Base-by-base conservation (phyloP, 2,797 vertebrate species). In the Takifugu ocellatus region DNA sequence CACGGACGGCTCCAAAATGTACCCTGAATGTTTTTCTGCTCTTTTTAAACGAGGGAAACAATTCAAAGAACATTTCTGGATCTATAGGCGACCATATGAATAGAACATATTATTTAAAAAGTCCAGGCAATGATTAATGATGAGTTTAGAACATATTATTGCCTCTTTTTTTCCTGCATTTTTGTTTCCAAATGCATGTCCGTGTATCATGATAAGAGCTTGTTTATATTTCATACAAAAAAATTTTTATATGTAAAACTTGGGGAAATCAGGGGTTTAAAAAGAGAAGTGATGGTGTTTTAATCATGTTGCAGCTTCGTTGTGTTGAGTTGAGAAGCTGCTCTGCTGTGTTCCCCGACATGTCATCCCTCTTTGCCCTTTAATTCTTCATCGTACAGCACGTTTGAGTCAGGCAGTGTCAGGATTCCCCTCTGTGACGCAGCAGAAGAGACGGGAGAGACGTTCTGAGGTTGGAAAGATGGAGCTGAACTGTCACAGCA, bases 171-270 rank as follows among this genome's bases (percentile, higher is more conserved):
- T 14, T 49, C 24, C 43, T 46, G 6, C 17, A 53, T 82, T 81
- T 79, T 88, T 87, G 90, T 87, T 90, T 82, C 84, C 86, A 88
- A 83, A 39, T 91, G 88, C 82, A 83, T 83, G 78, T 83, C 66
- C 66, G 87, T 90, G 89, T 89, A 75, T 88, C 74, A 64, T 14
- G 70, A 61, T 75, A 75, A 91, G 90, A 93, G 89, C 90, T 92
- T 94, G 92, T 94, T 94, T 94, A 93, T 94, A 94, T 94, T 94
- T 94, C 92, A 93, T 95, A 93, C 89, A 54, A 79, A 84, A 84
- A 88, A 52, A 56, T 93, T 93, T 94, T 94, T 93, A 94, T 94
- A 93, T 92, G 92, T 93, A 90, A 90, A 92, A 90, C 59, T 61
- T 74, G 85, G 36, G 87, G 82, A 86, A 90, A 92, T 90, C 81